These are phyloP conservation scores for Sturnira hondurensis DNA, from an alignment of 2,113 vertebrate species.

Conservation along the genomic window DNA sequence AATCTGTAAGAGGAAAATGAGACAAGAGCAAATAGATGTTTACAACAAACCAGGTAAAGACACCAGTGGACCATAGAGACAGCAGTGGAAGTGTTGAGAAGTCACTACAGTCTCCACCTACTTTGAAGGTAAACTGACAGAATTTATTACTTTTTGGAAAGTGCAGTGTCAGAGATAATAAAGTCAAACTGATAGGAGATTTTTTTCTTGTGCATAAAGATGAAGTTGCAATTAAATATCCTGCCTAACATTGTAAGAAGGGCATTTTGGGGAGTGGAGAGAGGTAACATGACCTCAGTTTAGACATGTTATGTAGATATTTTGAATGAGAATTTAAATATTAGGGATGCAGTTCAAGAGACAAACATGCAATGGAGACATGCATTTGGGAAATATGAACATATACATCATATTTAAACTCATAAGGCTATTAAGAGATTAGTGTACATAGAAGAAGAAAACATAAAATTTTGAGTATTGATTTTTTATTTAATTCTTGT, in stretches of 20 bases:
- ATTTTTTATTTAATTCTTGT: too few relatives aligned
- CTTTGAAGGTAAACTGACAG: not conserved
- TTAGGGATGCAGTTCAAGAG: fast-evolving
- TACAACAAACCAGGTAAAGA: not conserved
- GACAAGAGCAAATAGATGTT: not conserved
- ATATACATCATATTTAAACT: not conserved
- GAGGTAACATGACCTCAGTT: not conserved
- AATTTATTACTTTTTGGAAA: not conserved
- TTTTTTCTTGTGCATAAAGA: not conserved
- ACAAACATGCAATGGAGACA: not conserved
- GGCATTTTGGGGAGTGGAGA: fast-evolving
- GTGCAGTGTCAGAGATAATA: not conserved
- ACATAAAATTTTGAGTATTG: not conserved
- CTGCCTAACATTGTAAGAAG: not conserved
- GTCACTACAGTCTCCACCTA: not conserved
- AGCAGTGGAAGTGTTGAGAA: not conserved
- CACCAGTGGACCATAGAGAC: not conserved
- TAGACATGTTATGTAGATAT: not conserved
- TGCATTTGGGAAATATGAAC: not conserved
- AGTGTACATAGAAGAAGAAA: not conserved
- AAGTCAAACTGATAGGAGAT: not conserved
- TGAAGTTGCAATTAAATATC: not conserved
- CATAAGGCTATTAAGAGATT: not conserved
- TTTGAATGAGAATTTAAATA: not conserved
- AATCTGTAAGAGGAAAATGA: not conserved